Evolutionary conservation across 2,888 invertebrate genomes (phyloP).

Genomic region (Cosmorhoe ocellata): DNA sequence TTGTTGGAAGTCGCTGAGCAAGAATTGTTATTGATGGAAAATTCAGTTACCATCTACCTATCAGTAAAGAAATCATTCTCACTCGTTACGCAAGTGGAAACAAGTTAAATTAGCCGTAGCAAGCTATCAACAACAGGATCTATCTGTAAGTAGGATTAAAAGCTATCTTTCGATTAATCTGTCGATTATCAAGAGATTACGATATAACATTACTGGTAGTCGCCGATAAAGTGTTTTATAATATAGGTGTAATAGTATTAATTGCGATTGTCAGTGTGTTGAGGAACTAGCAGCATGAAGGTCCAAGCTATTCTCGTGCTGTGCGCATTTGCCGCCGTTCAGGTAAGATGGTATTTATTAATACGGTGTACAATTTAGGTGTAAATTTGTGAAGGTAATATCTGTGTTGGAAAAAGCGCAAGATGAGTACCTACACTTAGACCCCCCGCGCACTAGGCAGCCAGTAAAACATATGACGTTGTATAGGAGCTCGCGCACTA

Average conservation of each 20-base stretch:
- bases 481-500: too few relatives aligned
- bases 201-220: slow-evolving; percentile 34
- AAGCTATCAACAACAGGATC: not conserved
- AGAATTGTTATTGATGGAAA: too few relatives aligned
- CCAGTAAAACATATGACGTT: too few relatives aligned
- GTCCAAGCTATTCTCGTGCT: slow-evolving; percentile 58
- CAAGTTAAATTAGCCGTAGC: slow-evolving; percentile 8
- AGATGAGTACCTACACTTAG: too few relatives aligned
- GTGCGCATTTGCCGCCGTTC: slow-evolving; percentile 60
- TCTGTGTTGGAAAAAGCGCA: too few relatives aligned
- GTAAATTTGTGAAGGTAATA: too few relatives aligned
- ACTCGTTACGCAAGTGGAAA: slow-evolving; percentile 10
- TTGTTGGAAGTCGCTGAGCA: too few relatives aligned
- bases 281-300: slow-evolving; percentile 59
- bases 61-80: too few relatives aligned
- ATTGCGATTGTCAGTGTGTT: slow-evolving; percentile 36
- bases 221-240: slow-evolving; percentile 35
- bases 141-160: slow-evolving; percentile 33
- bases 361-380: too few relatives aligned
- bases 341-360: slow-evolving; percentile 52
- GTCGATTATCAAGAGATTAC: slow-evolving; percentile 41
- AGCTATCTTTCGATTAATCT: slow-evolving; percentile 42
- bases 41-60: too few relatives aligned
- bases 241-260: slow-evolving; percentile 23
- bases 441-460: too few relatives aligned